Percentiles rank a stretch among this genome's conserved stretches.
These are phyloP conservation scores for Drosophila littoralis DNA, from an alignment of 1,140 invertebrate genomes.

Conservation along the genomic window DNA sequence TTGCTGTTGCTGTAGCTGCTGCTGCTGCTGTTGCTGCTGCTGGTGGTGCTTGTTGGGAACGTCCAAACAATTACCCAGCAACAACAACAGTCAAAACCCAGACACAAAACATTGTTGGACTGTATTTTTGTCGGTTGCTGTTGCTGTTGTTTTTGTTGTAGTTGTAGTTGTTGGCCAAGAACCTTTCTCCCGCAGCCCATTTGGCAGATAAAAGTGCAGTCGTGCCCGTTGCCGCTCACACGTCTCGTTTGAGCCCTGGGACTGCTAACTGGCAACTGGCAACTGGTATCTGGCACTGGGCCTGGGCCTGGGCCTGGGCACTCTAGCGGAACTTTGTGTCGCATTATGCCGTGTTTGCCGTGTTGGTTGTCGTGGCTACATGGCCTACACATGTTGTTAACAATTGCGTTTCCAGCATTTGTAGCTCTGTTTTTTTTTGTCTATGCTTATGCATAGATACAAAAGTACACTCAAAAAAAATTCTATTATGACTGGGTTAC, in stretches of 20 bases:
- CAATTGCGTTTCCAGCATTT: constrained; percentile 63
- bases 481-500: too few species aligned
- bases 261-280: constrained; percentile 25
- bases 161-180: constrained; percentile 29
- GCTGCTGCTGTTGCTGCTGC: constrained; percentile 41
- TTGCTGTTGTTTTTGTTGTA: constrained; percentile 12
- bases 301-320: constrained; percentile 59
- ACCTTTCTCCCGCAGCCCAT: constrained; percentile 44
- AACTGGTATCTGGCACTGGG: constrained; percentile 41
- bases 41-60: constrained; percentile 47
- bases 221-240: constrained; percentile 52
- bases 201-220: constrained; percentile 44
- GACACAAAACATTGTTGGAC: constrained; percentile 32
- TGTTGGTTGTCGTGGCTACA: constrained; percentile 76
- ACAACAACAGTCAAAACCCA: constrained; percentile 57
- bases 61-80: constrained; percentile 64
- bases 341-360: constrained; percentile 66
- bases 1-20: constrained; percentile 32
- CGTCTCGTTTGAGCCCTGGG: constrained; percentile 37
- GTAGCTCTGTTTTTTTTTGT: constrained; percentile 32
- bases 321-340: constrained; percentile 79
- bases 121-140: constrained; percentile 25
- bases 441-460: constrained; percentile 63
- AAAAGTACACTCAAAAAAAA: constrained; percentile 28
- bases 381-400: constrained; percentile 71